phyloP scores from a whole-genome alignment of 2,888 invertebrate genomes.

The Mayetiola destructor region DNA sequence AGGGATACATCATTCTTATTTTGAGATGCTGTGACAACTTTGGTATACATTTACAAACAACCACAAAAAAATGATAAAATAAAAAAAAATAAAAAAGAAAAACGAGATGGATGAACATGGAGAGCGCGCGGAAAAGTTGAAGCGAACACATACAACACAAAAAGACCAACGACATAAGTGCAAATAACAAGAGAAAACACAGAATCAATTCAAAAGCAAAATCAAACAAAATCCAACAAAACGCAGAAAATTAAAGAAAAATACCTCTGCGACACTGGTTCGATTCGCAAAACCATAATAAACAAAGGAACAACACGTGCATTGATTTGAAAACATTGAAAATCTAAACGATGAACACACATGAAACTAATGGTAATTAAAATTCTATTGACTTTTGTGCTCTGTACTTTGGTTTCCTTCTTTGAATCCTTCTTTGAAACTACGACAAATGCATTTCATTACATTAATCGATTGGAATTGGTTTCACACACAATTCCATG shows the following conservation, averaged over 20 bases:
- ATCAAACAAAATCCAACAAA: background rate
- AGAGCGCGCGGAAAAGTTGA: background rate
- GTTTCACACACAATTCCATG: conserved; percentile 6
- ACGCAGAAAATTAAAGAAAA: background rate
- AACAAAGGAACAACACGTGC: conserved; percentile 9
- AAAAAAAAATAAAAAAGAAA: background rate
- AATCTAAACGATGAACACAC: background rate
- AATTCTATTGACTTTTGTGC: background rate
- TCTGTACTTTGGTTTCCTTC: background rate
- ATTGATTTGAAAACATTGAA: no score
- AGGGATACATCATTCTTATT: conserved; percentile 12
- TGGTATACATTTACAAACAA: background rate
- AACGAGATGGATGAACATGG: background rate
- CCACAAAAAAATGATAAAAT: background rate
- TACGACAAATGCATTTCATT: no score
- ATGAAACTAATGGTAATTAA: conserved; percentile 8
- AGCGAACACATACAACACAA: background rate
- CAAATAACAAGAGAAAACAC: no score
- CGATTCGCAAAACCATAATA: background rate
- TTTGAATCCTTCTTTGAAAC: background rate
- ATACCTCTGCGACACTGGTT: no score
- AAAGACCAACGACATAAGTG: conserved; percentile 3
- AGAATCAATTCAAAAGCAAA: no score
- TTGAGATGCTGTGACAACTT: background rate
- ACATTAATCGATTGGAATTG: background rate